Evolutionary conservation across 1,140 invertebrate species (phyloP).

Genomic region (Drosophila truncata): DNA sequence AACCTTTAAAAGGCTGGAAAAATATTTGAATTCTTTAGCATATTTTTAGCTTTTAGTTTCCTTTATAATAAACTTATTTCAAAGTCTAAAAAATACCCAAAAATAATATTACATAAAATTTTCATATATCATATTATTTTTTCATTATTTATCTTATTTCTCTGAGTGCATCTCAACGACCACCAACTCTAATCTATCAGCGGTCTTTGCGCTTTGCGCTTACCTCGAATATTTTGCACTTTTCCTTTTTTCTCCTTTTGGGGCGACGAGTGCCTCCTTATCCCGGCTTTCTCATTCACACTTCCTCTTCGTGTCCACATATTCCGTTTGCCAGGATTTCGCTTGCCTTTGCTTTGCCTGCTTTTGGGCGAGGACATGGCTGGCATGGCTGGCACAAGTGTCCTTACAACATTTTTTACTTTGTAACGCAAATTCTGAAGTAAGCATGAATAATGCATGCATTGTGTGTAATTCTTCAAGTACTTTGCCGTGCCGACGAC

Average conservation of each 20-base stretch:
- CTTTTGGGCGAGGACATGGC: slow-evolving; percentile 35
- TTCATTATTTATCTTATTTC: not conserved
- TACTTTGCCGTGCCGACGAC: slow-evolving; percentile 76
- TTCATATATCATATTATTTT: not conserved
- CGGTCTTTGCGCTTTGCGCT: slow-evolving; percentile 46
- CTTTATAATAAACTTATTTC: not conserved
- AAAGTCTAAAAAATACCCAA: not conserved
- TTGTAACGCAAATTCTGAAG: slow-evolving; percentile 84
- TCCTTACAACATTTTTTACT: slow-evolving; percentile 82
- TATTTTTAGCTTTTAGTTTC: not conserved
- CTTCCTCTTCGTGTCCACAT: slow-evolving; percentile 62
- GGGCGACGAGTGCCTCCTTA: slow-evolving; percentile 27
- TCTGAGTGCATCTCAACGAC: slow-evolving; percentile 25
- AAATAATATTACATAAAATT: not conserved
- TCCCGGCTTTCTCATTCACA: slow-evolving; percentile 55
- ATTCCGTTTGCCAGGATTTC: slow-evolving; percentile 15
- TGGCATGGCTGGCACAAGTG: slow-evolving; percentile 72
- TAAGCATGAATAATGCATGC: slow-evolving; percentile 83
- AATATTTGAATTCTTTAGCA: not conserved
- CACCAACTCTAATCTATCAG: slow-evolving; percentile 78
- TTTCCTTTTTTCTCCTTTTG: slow-evolving; percentile 26
- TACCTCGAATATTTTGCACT: slow-evolving; percentile 64
- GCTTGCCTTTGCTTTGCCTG: slow-evolving; percentile 26
- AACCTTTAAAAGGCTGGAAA: rapidly evolving
- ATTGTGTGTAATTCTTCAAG: slow-evolving; percentile 82